Conservation (phyloP, 2,888 invertebrate genomes). For the Trachelus stipa region DNA sequence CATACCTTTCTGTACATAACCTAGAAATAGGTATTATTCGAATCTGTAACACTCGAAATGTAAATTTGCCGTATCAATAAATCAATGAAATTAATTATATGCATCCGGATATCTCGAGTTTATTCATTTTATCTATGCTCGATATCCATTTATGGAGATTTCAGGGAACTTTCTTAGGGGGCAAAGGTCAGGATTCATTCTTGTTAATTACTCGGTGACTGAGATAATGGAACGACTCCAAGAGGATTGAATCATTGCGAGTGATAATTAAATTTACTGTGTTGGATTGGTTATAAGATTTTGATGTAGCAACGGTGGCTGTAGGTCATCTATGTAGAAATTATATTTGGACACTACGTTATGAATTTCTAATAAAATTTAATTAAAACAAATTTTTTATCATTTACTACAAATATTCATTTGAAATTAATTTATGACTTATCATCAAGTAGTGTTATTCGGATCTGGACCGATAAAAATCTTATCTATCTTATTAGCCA, state of each 20-base stretch:
- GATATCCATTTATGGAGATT: neutral
- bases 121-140: neutral
- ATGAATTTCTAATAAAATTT: neutral
- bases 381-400: neutral
- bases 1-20: conserved; percentile 31
- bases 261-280: conserved; percentile 11
- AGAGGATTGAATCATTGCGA: conserved; percentile 5
- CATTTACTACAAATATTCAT: neutral
- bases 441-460: neutral
- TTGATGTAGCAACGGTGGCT: conserved; percentile 16
- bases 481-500: neutral
- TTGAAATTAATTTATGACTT: neutral
- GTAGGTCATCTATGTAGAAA: neutral
- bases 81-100: neutral
- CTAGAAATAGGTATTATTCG: neutral
- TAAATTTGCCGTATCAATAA: neutral
- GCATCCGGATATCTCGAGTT: conserved; percentile 10
- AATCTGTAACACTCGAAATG: conserved; percentile 6
- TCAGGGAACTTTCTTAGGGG: neutral
- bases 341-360: neutral
- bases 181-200: conserved; percentile 19
- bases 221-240: conserved; percentile 14
- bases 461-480: neutral
- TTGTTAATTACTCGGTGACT: conserved; percentile 18
- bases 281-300: conserved; percentile 26